Conservation (phyloP, 1,140 invertebrate genomes). For the Drosophila micromelanica region DNA sequence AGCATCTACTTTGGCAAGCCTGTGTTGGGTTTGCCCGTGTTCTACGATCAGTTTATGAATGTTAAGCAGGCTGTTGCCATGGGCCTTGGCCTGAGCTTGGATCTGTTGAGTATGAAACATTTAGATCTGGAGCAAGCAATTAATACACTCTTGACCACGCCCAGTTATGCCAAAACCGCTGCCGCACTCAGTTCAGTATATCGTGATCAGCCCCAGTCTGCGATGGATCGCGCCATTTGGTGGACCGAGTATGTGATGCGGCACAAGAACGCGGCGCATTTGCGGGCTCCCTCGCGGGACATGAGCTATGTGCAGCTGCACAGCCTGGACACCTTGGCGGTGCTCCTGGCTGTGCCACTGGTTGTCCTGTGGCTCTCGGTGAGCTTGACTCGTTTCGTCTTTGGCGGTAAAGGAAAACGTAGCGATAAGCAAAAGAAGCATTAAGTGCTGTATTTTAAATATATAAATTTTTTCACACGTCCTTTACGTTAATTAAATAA, state of each 20-base stretch:
- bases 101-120: constrained; percentile 77
- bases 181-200: constrained; percentile 85
- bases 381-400: constrained; percentile 10
- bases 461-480: too few relatives aligned
- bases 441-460: background rate
- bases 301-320: constrained; percentile 84
- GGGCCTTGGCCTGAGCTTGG: constrained; percentile 84
- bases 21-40: constrained; percentile 88
- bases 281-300: constrained; percentile 57
- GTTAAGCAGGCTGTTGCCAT: constrained; percentile 83
- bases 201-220: constrained; percentile 86
- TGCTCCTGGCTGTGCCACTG: constrained; percentile 47
- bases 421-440: constrained; percentile 46
- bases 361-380: background rate
- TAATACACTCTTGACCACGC: constrained; percentile 73
- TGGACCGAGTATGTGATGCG: constrained; percentile 89
- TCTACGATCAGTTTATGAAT: constrained; percentile 87
- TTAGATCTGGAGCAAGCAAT: constrained; percentile 69
- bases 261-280: constrained; percentile 82
- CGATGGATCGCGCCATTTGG: constrained; percentile 88
- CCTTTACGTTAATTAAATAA: too few relatives aligned
- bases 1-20: constrained; percentile 89
- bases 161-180: constrained; percentile 82
- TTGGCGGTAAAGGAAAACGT: constrained; percentile 11
- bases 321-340: constrained; percentile 84